These are phyloP conservation scores for Vulpes vulpes DNA, from an alignment of 2,113 vertebrate genomes.

Conservation along the genomic window DNA sequence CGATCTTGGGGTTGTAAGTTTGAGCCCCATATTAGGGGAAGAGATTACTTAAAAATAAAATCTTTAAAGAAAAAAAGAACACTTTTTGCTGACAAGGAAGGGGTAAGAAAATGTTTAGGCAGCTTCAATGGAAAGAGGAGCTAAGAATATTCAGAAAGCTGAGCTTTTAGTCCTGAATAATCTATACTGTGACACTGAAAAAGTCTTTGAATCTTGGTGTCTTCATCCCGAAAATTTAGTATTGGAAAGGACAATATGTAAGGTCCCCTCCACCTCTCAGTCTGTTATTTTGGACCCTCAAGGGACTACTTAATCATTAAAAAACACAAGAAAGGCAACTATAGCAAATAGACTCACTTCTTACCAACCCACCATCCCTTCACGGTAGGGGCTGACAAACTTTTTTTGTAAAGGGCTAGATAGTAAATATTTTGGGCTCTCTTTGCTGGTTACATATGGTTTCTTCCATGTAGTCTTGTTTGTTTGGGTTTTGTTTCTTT, in stretches of 20 bases:
- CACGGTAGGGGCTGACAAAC: not conserved
- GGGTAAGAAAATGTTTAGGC: not conserved
- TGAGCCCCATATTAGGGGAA: not conserved
- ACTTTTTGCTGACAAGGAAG: not conserved
- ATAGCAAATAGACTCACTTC: not conserved
- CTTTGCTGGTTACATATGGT: not conserved
- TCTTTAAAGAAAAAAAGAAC: not conserved
- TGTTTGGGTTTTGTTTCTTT: constrained; percentile 43
- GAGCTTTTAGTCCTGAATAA: not conserved
- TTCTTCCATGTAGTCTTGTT: constrained; percentile 7
- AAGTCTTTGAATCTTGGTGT: constrained; percentile 3
- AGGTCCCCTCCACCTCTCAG: constrained; percentile 21
- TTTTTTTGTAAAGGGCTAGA: constrained; percentile 29
- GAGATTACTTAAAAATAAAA: not conserved
- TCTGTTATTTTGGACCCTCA: not conserved
- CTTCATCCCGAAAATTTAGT: constrained; percentile 13
- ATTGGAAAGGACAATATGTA: not conserved
- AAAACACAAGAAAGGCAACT: constrained; percentile 55
- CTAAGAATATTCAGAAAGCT: constrained; percentile 42
- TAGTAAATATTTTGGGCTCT: constrained; percentile 23
- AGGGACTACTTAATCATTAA: constrained; percentile 12
- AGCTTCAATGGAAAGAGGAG: constrained; percentile 13
- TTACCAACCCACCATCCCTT: not conserved
- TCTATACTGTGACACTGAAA: not conserved
- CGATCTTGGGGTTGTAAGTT: not conserved